Percentiles rank a stretch among this genome's conserved stretches.
Evolutionary conservation across 1,140 invertebrate genomes (phyloP).

Genomic region (Fragariocoptes setiger): DNA sequence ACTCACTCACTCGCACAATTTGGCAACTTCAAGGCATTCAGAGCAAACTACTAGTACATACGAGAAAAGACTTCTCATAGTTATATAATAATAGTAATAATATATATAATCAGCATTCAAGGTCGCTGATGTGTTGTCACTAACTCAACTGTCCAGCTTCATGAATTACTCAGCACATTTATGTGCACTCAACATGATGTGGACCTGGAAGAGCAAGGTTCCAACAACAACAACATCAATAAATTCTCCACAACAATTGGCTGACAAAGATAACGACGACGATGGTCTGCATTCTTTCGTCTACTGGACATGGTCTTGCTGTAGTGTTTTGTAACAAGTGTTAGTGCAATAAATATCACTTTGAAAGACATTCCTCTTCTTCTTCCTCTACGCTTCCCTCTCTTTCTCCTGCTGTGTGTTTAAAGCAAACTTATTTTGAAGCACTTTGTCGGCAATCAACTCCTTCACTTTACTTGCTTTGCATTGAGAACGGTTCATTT

Average conservation of each 20-base stretch:
- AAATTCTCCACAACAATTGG: background rate
- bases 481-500: too few species aligned
- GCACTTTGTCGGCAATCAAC: too few species aligned
- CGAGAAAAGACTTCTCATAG: background rate
- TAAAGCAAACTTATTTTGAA: background rate
- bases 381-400: too few species aligned
- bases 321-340: too few species aligned
- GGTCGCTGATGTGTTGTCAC: background rate
- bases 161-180: too few species aligned
- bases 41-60: background rate
- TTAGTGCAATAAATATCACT: background rate
- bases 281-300: background rate
- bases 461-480: too few species aligned
- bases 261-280: background rate
- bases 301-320: background rate
- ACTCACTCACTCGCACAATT: background rate
- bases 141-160: background rate
- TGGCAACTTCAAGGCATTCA: background rate
- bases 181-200: background rate
- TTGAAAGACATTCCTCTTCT: background rate
- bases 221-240: background rate
- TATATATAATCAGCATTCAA: background rate
- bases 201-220: background rate
- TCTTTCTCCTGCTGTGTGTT: background rate
- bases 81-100: conserved; percentile 15